Evolutionary conservation across 1,140 invertebrate genomes (phyloP), one percentile per base, ranked within the genome.

Genomic region (Thaumetopoea pityocampa): DNA sequence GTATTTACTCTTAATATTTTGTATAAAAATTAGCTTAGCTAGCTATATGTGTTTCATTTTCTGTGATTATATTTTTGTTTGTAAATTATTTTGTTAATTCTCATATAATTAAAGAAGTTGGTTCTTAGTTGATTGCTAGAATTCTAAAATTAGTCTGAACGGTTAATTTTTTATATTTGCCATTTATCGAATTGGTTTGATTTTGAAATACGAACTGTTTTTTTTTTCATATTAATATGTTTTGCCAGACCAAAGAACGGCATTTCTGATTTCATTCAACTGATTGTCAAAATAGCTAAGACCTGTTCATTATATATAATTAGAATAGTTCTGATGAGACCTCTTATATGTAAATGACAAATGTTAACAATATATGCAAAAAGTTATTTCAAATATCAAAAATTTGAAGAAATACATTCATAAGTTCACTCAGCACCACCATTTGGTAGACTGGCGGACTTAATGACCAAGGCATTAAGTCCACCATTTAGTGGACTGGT

Each of bases 41-140:
- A n/a, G n/a, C n/a, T 73, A 57, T 60, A 67, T 61, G 50, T n/a
- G n/a, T n/a, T 67, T 70, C 65, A 48, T 65, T 69, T 80, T 76
- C 70, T 77, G 76, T 77, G 76, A 80, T 78, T 78, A 60, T 70
- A 51, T 47, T 48, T 36, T 55, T 62, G 55, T 58, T 46, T 51
- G 61, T 52, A 11, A 55, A 41, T 33, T 40, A 37, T 55, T 67
- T 70, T 61, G 54, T 74, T 67, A 72, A 17, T 46, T 65, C 35
- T 56, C 46, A 44, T 51, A 37, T 68, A 53, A 51, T 66, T 65
- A 67, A 50, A 56, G 72, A 69, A 80, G 77, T 30, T 53, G 64
- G 76, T 76, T 71, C 71, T 44, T 68, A 76, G 69, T 61, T 49
- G 30, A 46, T 53, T 50, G 67, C 63, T 73, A 76, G 67, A 34